phyloP scores from a whole-genome alignment of 2,113 vertebrate genomes.

The Thunnus maccoyii region DNA sequence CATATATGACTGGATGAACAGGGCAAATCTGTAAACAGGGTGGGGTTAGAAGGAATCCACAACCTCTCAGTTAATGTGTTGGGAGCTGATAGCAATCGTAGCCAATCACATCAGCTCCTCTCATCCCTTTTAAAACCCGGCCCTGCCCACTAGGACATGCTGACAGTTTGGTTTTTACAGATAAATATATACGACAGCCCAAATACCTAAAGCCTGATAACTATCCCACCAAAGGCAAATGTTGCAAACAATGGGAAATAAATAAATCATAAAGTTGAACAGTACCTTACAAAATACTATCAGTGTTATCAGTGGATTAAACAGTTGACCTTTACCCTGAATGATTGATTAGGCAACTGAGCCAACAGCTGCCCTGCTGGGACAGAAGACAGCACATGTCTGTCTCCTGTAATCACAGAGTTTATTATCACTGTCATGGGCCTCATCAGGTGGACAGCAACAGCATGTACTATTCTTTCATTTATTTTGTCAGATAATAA shows the following conservation, averaged over 20 bases:
- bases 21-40: background rate
- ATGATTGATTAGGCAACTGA: slow-evolving; percentile 44
- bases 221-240: too few species aligned
- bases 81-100: background rate
- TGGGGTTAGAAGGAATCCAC: background rate
- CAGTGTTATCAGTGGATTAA: slow-evolving; percentile 16
- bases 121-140: background rate
- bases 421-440: slow-evolving; percentile 9
- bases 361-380: background rate
- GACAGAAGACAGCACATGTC: slow-evolving; percentile 22
- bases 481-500: background rate
- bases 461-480: background rate
- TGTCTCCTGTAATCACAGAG: slow-evolving; percentile 34
- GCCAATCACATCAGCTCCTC: background rate
- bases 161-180: too few species aligned
- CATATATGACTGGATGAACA: background rate
- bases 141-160: background rate
- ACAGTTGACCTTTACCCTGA: slow-evolving; percentile 41
- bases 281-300: slow-evolving; percentile 1
- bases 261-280: background rate
- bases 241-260: background rate
- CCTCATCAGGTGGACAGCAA: background rate
- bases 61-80: background rate
- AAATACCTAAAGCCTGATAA: too few species aligned
- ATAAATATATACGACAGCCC: too few species aligned